Conservation (phyloP, 2,113 vertebrate genomes). For the Ascaphus truei region DNA sequence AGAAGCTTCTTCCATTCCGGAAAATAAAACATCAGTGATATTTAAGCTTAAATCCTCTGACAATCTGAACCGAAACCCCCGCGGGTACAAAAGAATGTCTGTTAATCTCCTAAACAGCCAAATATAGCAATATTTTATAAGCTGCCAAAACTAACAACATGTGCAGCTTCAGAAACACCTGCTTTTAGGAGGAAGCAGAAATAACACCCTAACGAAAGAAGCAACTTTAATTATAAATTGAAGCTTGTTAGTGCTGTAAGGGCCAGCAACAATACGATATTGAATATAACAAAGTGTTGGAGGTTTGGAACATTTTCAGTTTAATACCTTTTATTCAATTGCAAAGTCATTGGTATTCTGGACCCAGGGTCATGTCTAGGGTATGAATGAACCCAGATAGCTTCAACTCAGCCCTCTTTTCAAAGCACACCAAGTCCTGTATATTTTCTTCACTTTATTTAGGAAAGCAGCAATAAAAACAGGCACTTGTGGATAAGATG, state of each 20-base stretch:
- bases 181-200: not conserved
- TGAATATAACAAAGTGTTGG: no score
- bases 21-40: not conserved
- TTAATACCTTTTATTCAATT: no score
- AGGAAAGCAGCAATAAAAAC: no score
- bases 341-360: no score
- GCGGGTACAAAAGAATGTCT: not conserved
- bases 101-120: not conserved
- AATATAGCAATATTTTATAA: constrained; percentile 18
- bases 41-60: not conserved
- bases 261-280: no score
- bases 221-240: constrained; percentile 14
- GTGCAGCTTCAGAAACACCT: constrained; percentile 17
- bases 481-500: no score
- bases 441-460: no score
- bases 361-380: no score
- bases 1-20: not conserved
- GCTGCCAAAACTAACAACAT: constrained; percentile 12
- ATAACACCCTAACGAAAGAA: not conserved
- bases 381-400: no score
- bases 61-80: not conserved
- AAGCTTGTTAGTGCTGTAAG: not conserved
- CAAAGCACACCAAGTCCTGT: no score
- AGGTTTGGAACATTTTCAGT: no score
- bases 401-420: no score